phyloP scores from a whole-genome alignment of 2,113 vertebrate species.

The Pteronura brasiliensis region DNA sequence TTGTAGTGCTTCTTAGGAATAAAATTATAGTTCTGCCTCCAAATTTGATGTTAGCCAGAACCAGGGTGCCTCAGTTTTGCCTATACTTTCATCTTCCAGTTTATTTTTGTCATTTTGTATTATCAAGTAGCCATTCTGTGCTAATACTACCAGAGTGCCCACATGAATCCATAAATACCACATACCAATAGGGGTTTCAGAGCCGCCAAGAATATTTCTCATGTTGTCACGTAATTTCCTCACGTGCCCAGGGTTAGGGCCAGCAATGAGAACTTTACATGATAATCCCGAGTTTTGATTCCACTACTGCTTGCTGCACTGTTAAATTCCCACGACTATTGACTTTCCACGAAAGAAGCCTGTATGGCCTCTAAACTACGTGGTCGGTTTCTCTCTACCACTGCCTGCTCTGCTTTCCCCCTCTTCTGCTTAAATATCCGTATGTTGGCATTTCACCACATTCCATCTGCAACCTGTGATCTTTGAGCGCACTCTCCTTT shows the following conservation, averaged over 20 bases:
- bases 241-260: not conserved
- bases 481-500: not conserved
- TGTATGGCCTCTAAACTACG: fast-evolving
- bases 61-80: not conserved
- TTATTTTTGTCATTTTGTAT: not conserved
- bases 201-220: not conserved
- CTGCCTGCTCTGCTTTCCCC: not conserved
- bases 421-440: not conserved
- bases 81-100: not conserved
- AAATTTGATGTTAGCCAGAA: not conserved
- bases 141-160: not conserved
- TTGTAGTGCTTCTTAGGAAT: not conserved
- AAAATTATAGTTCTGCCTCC: not conserved
- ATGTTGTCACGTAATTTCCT: not conserved
- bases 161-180: not conserved
- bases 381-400: not conserved
- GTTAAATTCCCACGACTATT: not conserved
- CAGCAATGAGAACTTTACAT: no score
- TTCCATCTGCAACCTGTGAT: not conserved
- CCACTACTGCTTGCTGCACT: not conserved
- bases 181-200: not conserved
- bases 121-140: not conserved
- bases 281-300: not conserved
- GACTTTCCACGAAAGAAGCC: not conserved
- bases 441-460: not conserved